Evolutionary conservation across 2,113 vertebrate genomes (phyloP).

Genomic region (Sminthopsis crassicaudata): DNA sequence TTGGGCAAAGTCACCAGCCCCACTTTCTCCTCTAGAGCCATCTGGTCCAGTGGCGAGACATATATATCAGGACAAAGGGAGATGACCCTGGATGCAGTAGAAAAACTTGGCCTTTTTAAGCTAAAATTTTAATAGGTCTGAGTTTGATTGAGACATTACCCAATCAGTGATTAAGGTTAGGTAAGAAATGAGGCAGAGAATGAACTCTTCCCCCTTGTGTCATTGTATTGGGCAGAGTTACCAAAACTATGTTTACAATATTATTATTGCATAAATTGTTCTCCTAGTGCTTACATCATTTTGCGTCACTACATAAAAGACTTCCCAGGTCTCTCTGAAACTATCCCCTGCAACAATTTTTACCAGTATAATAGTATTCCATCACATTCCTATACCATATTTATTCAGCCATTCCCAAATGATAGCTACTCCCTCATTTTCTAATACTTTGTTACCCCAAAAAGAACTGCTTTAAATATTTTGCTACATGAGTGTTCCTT

Average conservation of each 20-base stretch:
- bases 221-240: background rate
- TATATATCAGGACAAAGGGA: too few relatives aligned
- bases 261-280: background rate
- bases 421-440: background rate
- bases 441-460: background rate
- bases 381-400: background rate
- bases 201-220: background rate
- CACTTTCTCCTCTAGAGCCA: too few relatives aligned
- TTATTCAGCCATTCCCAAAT: background rate
- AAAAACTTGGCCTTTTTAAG: too few relatives aligned
- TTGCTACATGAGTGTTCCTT: background rate
- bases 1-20: too few relatives aligned
- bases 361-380: background rate
- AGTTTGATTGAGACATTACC: too few relatives aligned
- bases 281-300: background rate
- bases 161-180: too few relatives aligned
- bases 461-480: background rate
- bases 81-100: too few relatives aligned
- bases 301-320: background rate
- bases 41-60: too few relatives aligned
- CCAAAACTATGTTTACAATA: background rate
- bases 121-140: too few relatives aligned
- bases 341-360: background rate
- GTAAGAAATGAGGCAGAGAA: too few relatives aligned
- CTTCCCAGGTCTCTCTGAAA: background rate